A percentile compares a stretch with the other conserved stretches of the same genome.
These are phyloP conservation scores for Apocheima hispidaria DNA, from an alignment of 2,888 invertebrate species.

Conservation along the genomic window DNA sequence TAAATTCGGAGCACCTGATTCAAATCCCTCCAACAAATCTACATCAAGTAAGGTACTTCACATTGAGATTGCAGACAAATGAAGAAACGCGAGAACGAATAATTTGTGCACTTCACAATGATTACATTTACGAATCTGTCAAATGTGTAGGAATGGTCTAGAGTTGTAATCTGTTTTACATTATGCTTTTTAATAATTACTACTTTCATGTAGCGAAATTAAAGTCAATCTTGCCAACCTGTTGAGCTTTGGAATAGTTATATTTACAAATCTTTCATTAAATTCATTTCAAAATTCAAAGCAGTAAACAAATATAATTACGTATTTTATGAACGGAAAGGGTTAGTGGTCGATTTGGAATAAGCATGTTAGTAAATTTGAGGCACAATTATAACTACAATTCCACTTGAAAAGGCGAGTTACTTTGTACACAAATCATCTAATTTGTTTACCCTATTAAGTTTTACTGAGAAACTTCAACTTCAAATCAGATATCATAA, in stretches of 20 bases:
- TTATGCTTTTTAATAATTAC: constrained; percentile 30
- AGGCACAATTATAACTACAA: constrained; percentile 20
- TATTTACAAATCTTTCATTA: constrained; percentile 23
- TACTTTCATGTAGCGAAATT: constrained; percentile 21
- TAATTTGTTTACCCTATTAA: constrained; percentile 38
- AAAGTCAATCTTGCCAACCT: constrained; percentile 36
- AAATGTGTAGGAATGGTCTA: constrained; percentile 63
- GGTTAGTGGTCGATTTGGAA: constrained; percentile 16
- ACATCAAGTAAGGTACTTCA: constrained; percentile 26
- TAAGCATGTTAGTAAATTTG: constrained; percentile 9
- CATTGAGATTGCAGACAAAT: constrained; percentile 31
- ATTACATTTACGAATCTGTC: constrained; percentile 50
- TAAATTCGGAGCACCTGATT: constrained; percentile 13
- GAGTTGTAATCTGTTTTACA: constrained; percentile 46
- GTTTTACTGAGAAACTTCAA: constrained; percentile 31
- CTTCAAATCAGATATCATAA: neutral
- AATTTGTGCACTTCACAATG: constrained; percentile 70
- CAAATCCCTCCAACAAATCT: constrained; percentile 10
- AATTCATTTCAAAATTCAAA: constrained; percentile 14
- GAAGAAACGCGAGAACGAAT: constrained; percentile 41
- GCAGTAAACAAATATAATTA: constrained; percentile 1
- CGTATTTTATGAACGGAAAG: constrained; percentile 13
- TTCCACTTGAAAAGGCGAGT: constrained; percentile 42
- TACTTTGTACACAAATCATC: constrained; percentile 48
- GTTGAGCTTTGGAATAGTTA: constrained; percentile 30